These are phyloP conservation scores for Sycophila texana DNA, from an alignment of 2,888 invertebrate species.

Conservation along the genomic window DNA sequence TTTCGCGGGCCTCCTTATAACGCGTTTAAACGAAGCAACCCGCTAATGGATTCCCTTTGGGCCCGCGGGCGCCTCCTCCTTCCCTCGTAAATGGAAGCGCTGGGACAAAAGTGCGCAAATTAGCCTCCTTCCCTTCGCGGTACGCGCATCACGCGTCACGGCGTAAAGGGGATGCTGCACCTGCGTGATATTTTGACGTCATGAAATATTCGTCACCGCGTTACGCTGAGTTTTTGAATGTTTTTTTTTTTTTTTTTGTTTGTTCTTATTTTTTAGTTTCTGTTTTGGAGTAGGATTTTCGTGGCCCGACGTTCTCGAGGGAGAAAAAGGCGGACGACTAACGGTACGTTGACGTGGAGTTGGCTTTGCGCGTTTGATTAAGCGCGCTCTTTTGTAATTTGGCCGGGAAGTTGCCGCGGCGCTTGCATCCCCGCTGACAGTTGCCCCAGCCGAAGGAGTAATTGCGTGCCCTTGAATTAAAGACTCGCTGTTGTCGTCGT, in stretches of 20 bases:
- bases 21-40: constrained; percentile 51
- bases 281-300: too few species aligned
- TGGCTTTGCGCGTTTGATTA: not conserved
- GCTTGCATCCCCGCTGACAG: not conserved
- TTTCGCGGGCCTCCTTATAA: constrained; percentile 21
- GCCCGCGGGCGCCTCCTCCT: not conserved
- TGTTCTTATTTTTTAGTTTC: constrained; percentile 1
- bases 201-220: constrained; percentile 37
- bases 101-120: not conserved
- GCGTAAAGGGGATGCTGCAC: constrained; percentile 4
- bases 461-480: not conserved
- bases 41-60: constrained; percentile 53
- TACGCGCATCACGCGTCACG: too few species aligned
- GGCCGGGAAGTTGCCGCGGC: not conserved
- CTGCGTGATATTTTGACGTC: constrained; percentile 32
- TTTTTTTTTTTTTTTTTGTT: not conserved
- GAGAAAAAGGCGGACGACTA: too few species aligned
- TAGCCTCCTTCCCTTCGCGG: too few species aligned
- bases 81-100: not conserved
- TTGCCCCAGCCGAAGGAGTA: not conserved
- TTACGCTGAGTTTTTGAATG: not conserved
- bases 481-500: too few species aligned
- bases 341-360: not conserved
- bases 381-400: not conserved
- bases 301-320: not conserved